Conservation (phyloP, 2,797 vertebrate species). For the Lepidocolaptes lacrymiger region DNA sequence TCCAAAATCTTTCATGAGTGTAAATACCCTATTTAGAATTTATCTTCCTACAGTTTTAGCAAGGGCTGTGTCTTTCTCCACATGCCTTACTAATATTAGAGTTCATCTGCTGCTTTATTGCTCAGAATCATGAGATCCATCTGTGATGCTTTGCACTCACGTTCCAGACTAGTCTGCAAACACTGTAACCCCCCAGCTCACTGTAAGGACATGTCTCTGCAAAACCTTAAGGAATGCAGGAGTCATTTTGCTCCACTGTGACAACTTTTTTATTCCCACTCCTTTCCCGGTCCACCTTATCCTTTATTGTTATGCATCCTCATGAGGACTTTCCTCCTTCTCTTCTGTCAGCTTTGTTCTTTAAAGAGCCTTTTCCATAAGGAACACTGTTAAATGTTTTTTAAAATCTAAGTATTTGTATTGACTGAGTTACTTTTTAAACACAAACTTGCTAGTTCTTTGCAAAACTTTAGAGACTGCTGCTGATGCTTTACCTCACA, state of each 20-base stretch:
- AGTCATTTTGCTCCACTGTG: neutral
- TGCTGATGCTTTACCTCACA: neutral
- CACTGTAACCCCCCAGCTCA: neutral
- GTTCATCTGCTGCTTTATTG: constrained; percentile 31
- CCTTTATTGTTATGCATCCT: neutral
- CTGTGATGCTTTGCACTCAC: neutral
- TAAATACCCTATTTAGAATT: neutral
- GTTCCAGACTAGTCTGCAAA: neutral
- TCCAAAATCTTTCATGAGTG: neutral
- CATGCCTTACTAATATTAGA: constrained; percentile 29
- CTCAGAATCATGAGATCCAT: neutral
- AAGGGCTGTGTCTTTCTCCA: neutral
- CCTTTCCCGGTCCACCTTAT: neutral
- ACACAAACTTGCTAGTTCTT: neutral
- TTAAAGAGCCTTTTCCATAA: neutral
- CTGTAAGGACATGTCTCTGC: neutral
- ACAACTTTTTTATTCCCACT: neutral
- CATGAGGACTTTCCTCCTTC: neutral
- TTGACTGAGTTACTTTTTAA: neutral
- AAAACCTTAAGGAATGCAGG: neutral
- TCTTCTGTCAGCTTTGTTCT: neutral
- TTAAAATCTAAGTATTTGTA: neutral
- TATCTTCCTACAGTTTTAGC: neutral
- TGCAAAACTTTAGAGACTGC: neutral
- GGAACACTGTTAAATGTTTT: neutral